phyloP scores from a whole-genome alignment of 2,113 vertebrate genomes.

The Andinoacara biseriatus region DNA sequence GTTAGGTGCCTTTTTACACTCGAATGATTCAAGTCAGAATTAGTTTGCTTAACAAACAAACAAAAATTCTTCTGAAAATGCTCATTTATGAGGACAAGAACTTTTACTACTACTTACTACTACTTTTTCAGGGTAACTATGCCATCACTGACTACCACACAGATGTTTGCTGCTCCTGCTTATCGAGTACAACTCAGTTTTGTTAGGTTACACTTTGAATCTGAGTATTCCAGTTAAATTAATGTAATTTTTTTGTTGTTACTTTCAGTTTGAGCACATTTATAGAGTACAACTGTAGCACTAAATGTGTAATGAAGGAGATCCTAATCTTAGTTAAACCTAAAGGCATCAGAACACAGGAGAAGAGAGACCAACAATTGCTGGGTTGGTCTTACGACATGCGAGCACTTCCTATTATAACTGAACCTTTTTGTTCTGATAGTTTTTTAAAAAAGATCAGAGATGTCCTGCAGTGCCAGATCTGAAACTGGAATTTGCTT shows the following conservation, averaged over 20 bases:
- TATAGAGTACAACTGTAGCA: background rate
- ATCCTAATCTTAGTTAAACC: background rate
- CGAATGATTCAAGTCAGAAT: background rate
- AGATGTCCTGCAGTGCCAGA: background rate
- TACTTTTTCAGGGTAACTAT: too few relatives aligned
- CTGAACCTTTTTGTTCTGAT: fast-evolving
- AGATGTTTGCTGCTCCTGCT: background rate
- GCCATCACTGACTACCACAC: background rate
- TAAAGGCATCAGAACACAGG: background rate
- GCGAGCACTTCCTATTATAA: background rate
- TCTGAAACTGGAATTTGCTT: background rate
- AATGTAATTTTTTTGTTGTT: background rate
- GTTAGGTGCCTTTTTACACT: background rate
- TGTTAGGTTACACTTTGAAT: background rate
- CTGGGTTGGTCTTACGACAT: background rate
- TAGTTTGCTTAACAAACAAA: background rate
- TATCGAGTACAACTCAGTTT: background rate
- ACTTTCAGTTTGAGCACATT: background rate
- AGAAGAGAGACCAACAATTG: background rate
- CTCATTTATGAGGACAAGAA: background rate
- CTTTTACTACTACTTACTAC: background rate
- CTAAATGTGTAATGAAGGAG: background rate
- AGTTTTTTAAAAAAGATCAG: background rate
- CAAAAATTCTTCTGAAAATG: too few relatives aligned
- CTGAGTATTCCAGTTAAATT: too few relatives aligned